Evolutionary conservation across 2,113 vertebrate species (phyloP).

Genomic region (Psilopogon haemacephalus): DNA sequence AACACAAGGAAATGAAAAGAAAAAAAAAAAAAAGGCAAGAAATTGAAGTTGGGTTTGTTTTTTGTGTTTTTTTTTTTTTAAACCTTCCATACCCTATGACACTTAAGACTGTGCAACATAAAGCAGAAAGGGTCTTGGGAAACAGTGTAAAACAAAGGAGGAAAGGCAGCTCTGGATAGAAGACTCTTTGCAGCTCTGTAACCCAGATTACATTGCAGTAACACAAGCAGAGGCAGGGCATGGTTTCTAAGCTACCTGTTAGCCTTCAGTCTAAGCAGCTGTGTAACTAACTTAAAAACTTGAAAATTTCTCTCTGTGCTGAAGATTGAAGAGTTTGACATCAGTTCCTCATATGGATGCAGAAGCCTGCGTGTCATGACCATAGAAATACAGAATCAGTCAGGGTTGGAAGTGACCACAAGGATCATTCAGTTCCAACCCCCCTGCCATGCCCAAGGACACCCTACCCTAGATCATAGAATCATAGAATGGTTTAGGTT

Average conservation of each 20-base stretch:
- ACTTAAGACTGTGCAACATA: neutral
- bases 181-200: neutral
- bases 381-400: too few relatives aligned
- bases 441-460: too few relatives aligned
- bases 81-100: neutral
- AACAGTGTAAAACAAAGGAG: neutral
- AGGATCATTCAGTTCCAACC: too few relatives aligned
- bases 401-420: too few relatives aligned
- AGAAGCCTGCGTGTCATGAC: neutral
- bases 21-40: slow-evolving; percentile 33
- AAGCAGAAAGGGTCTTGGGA: neutral
- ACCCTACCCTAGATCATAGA: too few relatives aligned
- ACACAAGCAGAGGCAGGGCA: neutral
- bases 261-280: neutral
- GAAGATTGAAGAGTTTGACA: neutral
- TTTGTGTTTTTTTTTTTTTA: neutral
- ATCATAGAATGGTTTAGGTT: too few relatives aligned
- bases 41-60: neutral
- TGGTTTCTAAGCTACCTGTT: slow-evolving; percentile 3
- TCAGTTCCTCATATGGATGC: neutral
- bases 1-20: slow-evolving; percentile 37
- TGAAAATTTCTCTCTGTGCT: neutral
- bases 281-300: neutral
- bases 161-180: neutral
- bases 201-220: neutral